Percentiles rank a stretch among this genome's conserved stretches.
Conservation (phyloP, 2,797 vertebrate genomes). For the Luscinia megarhynchos region DNA sequence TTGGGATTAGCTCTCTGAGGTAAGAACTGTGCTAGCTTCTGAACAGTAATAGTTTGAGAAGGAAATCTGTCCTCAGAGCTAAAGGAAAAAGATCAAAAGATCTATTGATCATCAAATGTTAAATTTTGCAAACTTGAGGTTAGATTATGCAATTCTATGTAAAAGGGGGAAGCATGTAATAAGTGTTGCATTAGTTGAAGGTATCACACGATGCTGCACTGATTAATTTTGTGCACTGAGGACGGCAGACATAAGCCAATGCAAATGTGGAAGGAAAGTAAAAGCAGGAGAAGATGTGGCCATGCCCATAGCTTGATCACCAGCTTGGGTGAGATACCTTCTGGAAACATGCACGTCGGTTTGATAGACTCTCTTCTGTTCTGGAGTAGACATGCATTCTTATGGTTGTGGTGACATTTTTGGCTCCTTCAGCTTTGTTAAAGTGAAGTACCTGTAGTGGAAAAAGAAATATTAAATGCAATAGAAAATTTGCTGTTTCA, state of each 20-base stretch:
- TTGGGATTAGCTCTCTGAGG: background rate
- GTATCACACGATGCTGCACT: background rate
- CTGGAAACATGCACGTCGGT: constrained; percentile 55
- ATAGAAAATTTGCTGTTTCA: background rate
- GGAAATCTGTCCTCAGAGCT: background rate
- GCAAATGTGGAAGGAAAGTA: background rate
- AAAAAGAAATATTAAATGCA: background rate
- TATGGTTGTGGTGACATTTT: background rate
- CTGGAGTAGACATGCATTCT: constrained; percentile 36
- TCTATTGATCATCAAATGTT: background rate
- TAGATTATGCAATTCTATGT: constrained; percentile 14
- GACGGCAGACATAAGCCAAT: background rate
- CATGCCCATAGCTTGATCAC: background rate
- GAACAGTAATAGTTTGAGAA: background rate
- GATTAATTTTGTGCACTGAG: background rate
- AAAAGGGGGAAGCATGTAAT: background rate
- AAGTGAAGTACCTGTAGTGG: constrained; percentile 74
- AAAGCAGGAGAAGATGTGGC: background rate
- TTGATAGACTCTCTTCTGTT: constrained; percentile 48
- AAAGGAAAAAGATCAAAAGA: background rate
- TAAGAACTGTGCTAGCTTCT: background rate
- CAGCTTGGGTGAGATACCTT: constrained; percentile 66
- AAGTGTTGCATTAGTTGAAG: background rate
- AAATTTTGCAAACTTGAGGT: background rate
- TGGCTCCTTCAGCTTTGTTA: constrained; percentile 12